These are phyloP conservation scores for Adrianichthys oophorus DNA, from an alignment of 2,797 vertebrate genomes.

Conservation along the genomic window DNA sequence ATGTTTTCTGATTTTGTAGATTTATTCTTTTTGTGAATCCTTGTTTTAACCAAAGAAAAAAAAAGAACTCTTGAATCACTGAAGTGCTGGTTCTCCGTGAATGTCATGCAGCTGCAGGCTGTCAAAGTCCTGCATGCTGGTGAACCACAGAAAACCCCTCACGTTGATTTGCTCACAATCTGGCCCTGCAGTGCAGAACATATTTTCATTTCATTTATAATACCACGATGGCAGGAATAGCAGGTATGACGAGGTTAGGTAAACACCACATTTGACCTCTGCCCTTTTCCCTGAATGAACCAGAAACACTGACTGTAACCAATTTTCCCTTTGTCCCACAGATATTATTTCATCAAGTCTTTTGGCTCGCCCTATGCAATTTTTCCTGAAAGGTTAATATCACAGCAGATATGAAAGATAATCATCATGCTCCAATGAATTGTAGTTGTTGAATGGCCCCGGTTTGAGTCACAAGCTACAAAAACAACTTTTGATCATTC, in stretches of 20 bases:
- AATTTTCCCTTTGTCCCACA: constrained; percentile 30
- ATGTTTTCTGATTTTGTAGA: background rate
- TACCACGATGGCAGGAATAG: constrained; percentile 34
- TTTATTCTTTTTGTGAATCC: background rate
- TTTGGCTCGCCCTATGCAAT: constrained; percentile 26
- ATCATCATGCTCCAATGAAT: constrained; percentile 31
- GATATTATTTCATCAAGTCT: constrained; percentile 33
- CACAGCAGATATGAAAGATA: constrained; percentile 31
- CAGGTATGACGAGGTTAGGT: constrained; percentile 25
- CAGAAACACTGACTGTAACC: constrained; percentile 27
- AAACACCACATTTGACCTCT: constrained; percentile 33
- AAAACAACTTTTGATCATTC: constrained; percentile 17
- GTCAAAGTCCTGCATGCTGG: constrained; percentile 31
- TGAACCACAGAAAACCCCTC: constrained; percentile 49
- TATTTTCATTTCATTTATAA: constrained; percentile 51
- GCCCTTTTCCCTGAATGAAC: constrained; percentile 9
- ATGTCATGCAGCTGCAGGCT: constrained; percentile 17
- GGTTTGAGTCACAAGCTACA: constrained; percentile 27
- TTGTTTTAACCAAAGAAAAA: background rate
- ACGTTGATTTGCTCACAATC: constrained; percentile 72
- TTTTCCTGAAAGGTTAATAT: constrained; percentile 28
- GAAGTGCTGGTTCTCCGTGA: constrained; percentile 21
- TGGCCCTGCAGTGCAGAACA: constrained; percentile 46
- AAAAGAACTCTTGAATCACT: constrained; percentile 14
- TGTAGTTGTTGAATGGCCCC: constrained; percentile 31